Evolutionary conservation across 2,113 vertebrate species (phyloP), one percentile per base, ranked within the genome.

Genomic region (Poeciliopsis turrubarensis): DNA sequence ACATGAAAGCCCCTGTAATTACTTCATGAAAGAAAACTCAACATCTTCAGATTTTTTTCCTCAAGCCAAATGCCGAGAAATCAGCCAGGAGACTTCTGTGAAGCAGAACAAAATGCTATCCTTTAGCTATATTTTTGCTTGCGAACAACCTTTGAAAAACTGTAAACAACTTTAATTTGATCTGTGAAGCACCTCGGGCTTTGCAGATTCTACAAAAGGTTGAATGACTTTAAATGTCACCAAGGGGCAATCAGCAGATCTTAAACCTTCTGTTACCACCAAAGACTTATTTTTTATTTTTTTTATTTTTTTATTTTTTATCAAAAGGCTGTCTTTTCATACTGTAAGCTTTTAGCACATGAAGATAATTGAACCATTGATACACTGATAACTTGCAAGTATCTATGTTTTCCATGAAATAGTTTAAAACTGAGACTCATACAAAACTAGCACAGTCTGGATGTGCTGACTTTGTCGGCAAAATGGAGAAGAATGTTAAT

Each of bases 1-100:
- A 44, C 74, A 82, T 69, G 66, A 77, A 83, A 86, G 73, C 77
- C 65, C 65, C 41, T 65, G 39, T 87, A 91, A 92, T 92, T 90
- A 84, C 62, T 80, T 68, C 51, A 76, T 84, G 75, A 87, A 75
- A 51, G 75, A 83, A 85, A 89, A 84, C 70, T 32, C 84, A 88
- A 87, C 76, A 83, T 79, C 80, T 70, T 90, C 64, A 41, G 68
- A 87, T 86, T 73, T 86, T 89, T 81, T 78, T 89, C 68, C 60
- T 86, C 31, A 26, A 72, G 68, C 70, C 22, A 80, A 70, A 76
- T 76, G 65, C 62, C 25, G 31, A 13, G 60, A 70, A 65, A 82
- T 73, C 34, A 68, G 37, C 31, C 27, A 25, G 68, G 26, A 37
- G 34, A 76, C 31, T 70, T 75, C 73, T 68, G 10, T 32, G 61